Base-by-base conservation (phyloP, 1,140 invertebrate species). In the Drosophila athabasca region DNA sequence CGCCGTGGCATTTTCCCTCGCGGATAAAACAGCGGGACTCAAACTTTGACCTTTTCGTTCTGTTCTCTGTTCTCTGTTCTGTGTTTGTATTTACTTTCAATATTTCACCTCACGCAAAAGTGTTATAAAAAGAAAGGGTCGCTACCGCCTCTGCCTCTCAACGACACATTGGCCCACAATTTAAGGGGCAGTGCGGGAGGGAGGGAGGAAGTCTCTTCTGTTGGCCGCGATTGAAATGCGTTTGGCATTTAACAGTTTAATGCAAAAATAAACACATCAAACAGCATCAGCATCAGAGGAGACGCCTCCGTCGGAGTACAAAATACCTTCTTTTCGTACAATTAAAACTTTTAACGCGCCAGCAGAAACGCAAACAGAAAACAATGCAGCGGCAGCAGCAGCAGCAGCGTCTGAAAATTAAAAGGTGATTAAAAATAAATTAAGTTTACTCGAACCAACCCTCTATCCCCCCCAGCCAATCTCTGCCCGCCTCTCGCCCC, bases 361-460 rank as follows among this genome's bases (percentile, higher is more conserved):
- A 62, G 49, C 49, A 62, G 70, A 4, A 13, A 39, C 29, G 61
- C 66, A 88, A 88, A 87, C 83, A 87, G 62, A 72, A 71, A 72
- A 71, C 61, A 76, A 69, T 57, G 76, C 76, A 71, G 57, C 72
- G 15, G 51, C 66, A 50, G 24, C 24, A 24, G 24, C 24, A 5
- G 24, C 24, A 5, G 24, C 24, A 5, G 24, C 4, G 24, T 5
- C 61, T 64, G 9, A 9, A 66, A 88, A 88, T 87, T 87, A 82
- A 87, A 87, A 76, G 83, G 76, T 76, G 83, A 87, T 87, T 87
- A 88, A 87, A 87, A 87, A 87, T 87, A 87, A 87, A 87, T 87
- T 88, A 88, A 88, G 83, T 87, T 87, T 88, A 73, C 76, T 58
- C 62, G 31, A 31, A 31, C 1, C 7, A 29, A 7, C 6, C 6